Base-by-base conservation (phyloP, 2,888 invertebrate genomes). In the Hemaris fuciformis region DNA sequence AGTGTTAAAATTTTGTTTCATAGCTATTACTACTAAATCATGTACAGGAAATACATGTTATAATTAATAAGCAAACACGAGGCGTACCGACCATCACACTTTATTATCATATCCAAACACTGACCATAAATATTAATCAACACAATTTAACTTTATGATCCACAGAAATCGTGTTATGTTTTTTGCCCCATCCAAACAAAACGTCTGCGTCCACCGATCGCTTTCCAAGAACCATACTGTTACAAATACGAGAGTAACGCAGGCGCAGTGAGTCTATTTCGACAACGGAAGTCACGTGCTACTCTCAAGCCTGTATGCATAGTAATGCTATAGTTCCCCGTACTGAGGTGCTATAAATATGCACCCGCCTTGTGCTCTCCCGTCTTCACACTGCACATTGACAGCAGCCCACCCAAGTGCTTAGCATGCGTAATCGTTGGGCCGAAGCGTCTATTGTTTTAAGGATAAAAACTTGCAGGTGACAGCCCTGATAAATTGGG, bases 271-370 rank as follows among this genome's bases (percentile, higher is more conserved):
- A 72, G 70, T 86, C 85, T 85, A 87, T 88, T 88, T 89, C 76
- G 81, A 84, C 81, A 81, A 67, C 88, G 89, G 89, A 88, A 88
- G 86, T 89, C 87, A 85, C 88, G 85, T 81, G 84, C 77, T 74
- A 66, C 69, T 72, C 77, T 76, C 74, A 80, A 72, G 79, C 68
- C 70, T 74, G 81, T 76, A 77, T 81, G 84, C 85, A 85, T 80
- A 80, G 78, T 83, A 88, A 86, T 85, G 85, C 84, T 83, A 82
- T 79, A 81, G 76, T 88, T 88, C 88, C 76, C 71, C 74, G 89
- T 88, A 89, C 75, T 68, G 78, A 79, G 72, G 70, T 69, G 78
- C 81, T 84, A 88, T 86, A 84, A 87, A 85, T 85, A 88, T 83
- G 77, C 82, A 78, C 77, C 73, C 73, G 76, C 77, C 74, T 76